Evolutionary conservation across 2,888 invertebrate species (phyloP), one percentile per base, ranked within the genome.

Genomic region (Eustalomyia histrio): DNA sequence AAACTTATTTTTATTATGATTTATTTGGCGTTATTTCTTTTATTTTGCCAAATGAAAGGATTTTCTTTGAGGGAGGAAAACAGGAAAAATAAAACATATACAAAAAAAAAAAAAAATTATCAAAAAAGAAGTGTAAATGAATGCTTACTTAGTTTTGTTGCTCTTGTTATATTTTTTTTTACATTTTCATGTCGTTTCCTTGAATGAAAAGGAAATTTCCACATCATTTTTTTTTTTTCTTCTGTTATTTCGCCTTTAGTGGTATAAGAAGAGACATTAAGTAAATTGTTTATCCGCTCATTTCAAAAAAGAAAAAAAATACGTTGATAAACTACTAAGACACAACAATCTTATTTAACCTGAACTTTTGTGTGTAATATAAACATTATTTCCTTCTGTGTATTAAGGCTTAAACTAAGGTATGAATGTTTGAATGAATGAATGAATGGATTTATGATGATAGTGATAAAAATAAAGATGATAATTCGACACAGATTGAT

Each of bases 401-500:
- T 29, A 9, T 7, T 14, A 55, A 24, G 24, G 21, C 14, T 24
- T 8, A 55, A 55, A 14, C 14, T 14, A 16, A 57, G 17, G 17
- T 67, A 61, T 60, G 50, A 50, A 61, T 55, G 50, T 29, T 29
- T 29, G 7, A 29, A 29, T 79, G 72, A 79, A 79, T 29, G 7
- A 29, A 29, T 79, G 72, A 79, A 79, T 79, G 78, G 61, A 73
- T 78, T 67, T 67, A 79, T 79, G 80, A 73, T 68, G 72, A 53
- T 75, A 74, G 74, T 69, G 81, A 81, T 81, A 81, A 71, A 67
- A 78, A 71, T 75, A 78, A 81, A 81, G 81, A 81, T 81, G 81
- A 81, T 81, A 81, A 81, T 81, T 81, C 78, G 81, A 81, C 81
- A 81, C 81, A 81, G 81, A 81, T 81, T 81, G 81, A 81, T 81